Conservation (phyloP, 2,797 vertebrate species). For the Schizopygopsis malacanthus region DNA sequence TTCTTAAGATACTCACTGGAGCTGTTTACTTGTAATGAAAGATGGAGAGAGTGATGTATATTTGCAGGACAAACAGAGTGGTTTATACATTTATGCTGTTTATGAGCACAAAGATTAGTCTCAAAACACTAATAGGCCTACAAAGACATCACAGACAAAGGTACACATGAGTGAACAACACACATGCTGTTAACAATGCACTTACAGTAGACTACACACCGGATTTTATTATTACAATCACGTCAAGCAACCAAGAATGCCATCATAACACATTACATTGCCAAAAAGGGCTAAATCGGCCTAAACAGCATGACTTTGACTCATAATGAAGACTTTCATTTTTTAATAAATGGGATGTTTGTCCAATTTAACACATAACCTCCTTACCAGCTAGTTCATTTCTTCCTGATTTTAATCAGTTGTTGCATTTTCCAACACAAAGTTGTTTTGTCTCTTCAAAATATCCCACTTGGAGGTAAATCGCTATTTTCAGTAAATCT, state of each 20-base stretch:
- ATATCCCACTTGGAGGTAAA: conserved; percentile 1
- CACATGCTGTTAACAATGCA: conserved; percentile 7
- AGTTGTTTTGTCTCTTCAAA: conserved; percentile 9
- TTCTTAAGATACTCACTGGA: not conserved
- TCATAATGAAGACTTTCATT: conserved; percentile 69
- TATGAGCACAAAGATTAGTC: conserved; percentile 7
- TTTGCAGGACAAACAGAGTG: conserved; percentile 18
- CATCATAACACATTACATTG: conserved; percentile 50
- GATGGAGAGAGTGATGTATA: not conserved
- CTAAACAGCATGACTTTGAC: conserved; percentile 65
- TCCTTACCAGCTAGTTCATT: conserved; percentile 65
- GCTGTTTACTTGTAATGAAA: not conserved
- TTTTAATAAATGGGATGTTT: conserved; percentile 74
- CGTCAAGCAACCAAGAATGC: conserved; percentile 28
- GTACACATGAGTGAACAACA: conserved; percentile 26
- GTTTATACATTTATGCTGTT: not conserved
- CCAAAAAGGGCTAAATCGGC: conserved; percentile 57
- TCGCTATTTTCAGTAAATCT: not conserved
- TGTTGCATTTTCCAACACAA: conserved; percentile 59
- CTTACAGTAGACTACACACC: not conserved
- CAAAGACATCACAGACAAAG: conserved; percentile 18
- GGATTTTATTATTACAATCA: conserved; percentile 17
- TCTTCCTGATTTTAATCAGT: conserved; percentile 69
- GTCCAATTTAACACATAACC: conserved; percentile 69
- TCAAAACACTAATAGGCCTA: not conserved